Base-by-base conservation (phyloP, 2,113 vertebrate species). In the Pithys albifrons region DNA sequence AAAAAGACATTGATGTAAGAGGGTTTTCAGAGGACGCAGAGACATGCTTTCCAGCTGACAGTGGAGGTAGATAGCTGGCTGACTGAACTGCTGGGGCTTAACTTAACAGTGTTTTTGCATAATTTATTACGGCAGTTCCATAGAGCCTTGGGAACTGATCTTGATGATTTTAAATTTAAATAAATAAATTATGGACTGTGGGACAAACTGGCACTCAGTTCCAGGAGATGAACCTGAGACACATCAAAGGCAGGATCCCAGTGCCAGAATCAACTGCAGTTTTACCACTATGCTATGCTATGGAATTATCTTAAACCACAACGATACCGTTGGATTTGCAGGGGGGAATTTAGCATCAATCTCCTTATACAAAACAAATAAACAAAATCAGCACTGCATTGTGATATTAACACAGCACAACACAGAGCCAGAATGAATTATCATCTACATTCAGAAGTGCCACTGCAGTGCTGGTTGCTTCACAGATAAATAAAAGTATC, bases 261-360 rank as follows among this genome's bases (percentile, higher is more conserved):
- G 55, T 74, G 75, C 72, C 81, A 95, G 85, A 94, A 73, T 86
- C 95, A 91, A 94, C 59, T 45, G 10, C 67, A 92, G 71, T 80
- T 93, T 55, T 82, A 86, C 39, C 70, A 23, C 70, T 64, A 23
- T 46, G 35, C 59, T 70, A 57, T 91, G 57, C 75, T 90, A 76
- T 77, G 91, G 73, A 85, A 85, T 79, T 87, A 61, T 59, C 75
- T 93, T 89, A 84, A 75, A 78, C 81, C n/a, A 1, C 80, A 77
- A 48, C 6, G 11, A 89, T 84, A 55, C 46, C 72, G 41, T 72
- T 69, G 59, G 48, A 59, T 88, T 95, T 95, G 45, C 67, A 91
- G 35, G 25, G 43, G 52, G 65, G 85, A 65, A 74, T 92, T 86
- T 92, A 95, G 55, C 70, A 91, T 94, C 75, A 81, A 79, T 89